A percentile compares a stretch with the other conserved stretches of the same genome.
phyloP scores from a whole-genome alignment of 2,888 invertebrate genomes.

The Eurytoma adleriae region DNA sequence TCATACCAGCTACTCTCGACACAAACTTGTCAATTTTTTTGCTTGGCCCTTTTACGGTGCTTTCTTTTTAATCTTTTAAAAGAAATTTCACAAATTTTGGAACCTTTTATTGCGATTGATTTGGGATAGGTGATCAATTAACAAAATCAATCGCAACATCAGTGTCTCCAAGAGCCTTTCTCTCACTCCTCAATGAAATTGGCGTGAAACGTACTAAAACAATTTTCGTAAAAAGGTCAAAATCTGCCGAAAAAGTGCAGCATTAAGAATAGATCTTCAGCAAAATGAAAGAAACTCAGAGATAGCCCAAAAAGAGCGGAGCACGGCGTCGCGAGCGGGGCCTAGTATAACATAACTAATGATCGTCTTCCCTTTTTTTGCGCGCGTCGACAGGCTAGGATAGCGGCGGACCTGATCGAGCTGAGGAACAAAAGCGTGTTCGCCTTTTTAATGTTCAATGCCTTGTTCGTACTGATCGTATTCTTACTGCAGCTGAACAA shows the following conservation, averaged over 20 bases:
- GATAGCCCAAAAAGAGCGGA: conserved; percentile 38
- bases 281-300: background rate
- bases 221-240: background rate
- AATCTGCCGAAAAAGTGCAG: background rate
- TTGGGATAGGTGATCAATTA: too few relatives aligned
- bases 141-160: background rate
- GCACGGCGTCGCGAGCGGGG: conserved; percentile 60
- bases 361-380: conserved; percentile 70
- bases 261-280: background rate
- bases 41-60: conserved; percentile 1
- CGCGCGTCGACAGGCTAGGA: conserved; percentile 83
- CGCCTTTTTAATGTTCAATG: conserved; percentile 99
- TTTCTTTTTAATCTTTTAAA: too few relatives aligned
- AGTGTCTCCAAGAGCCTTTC: background rate
- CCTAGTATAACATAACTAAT: conserved; percentile 69
- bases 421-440: conserved; percentile 98
- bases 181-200: too few relatives aligned
- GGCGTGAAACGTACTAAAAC: background rate
- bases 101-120: too few relatives aligned
- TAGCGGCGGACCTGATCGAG: conserved; percentile 93
- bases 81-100: too few relatives aligned
- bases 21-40: conserved; percentile 9
- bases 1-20: conserved; percentile 18
- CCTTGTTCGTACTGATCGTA: conserved; percentile 98
- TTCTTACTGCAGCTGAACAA: conserved; percentile 99